Conservation (phyloP, 2,113 vertebrate genomes). For the Platycercus adscitus region DNA sequence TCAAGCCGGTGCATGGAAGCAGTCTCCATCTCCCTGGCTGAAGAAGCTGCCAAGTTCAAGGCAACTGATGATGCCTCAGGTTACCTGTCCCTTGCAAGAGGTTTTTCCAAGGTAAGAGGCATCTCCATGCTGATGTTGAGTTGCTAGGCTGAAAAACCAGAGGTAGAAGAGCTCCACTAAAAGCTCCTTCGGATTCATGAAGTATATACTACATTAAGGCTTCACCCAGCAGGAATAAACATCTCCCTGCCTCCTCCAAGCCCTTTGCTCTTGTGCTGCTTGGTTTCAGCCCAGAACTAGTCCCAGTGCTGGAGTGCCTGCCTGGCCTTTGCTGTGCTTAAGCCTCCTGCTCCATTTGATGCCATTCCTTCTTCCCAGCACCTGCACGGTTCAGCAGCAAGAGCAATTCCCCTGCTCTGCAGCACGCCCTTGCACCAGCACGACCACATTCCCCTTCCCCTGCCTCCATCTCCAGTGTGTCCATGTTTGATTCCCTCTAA, state of each 20-base stretch:
- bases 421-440: background rate
- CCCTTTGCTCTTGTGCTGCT: background rate
- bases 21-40: background rate
- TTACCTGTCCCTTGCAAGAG: background rate
- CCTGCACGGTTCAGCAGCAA: background rate
- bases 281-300: background rate
- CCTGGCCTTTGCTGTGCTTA: accelerated
- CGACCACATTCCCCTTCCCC: background rate
- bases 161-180: background rate
- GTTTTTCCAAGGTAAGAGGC: background rate
- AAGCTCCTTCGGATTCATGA: background rate
- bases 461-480: background rate
- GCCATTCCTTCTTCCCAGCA: background rate
- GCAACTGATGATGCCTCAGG: background rate
- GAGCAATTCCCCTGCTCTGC: background rate
- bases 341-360: background rate
- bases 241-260: background rate
- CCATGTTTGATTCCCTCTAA: background rate
- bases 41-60: background rate
- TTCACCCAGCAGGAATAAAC: background rate
- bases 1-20: accelerated
- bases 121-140: accelerated
- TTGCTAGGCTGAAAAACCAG: accelerated
- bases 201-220: background rate
- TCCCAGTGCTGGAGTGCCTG: background rate